Percentiles rank a stretch among this genome's conserved stretches.
phyloP scores from a whole-genome alignment of 2,113 vertebrate species.

The Scortum barcoo region DNA sequence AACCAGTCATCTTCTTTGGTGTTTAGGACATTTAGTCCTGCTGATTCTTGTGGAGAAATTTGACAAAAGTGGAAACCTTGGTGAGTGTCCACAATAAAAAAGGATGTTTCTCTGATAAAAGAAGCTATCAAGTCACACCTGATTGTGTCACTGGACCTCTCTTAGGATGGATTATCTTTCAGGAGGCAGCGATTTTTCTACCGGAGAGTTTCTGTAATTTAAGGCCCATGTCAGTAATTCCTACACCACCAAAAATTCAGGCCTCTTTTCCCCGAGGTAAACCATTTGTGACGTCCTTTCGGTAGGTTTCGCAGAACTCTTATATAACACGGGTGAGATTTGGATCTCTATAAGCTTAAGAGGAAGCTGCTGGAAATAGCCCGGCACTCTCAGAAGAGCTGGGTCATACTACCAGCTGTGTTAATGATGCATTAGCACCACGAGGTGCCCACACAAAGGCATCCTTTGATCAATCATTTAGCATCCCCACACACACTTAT shows the following conservation, averaged over 20 bases:
- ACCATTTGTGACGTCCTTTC: slow-evolving; percentile 30
- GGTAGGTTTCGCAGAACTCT: slow-evolving; percentile 52
- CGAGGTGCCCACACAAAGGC: slow-evolving; percentile 72
- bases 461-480: slow-evolving; percentile 75
- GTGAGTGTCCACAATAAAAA: no score
- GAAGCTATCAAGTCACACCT: not conserved
- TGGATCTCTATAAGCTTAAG: slow-evolving; percentile 68
- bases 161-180: slow-evolving; percentile 30
- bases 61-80: no score
- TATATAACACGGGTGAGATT: slow-evolving; percentile 63
- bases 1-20: no score
- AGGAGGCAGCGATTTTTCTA: not conserved
- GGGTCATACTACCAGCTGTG: slow-evolving; percentile 71
- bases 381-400: slow-evolving; percentile 53
- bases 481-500: slow-evolving; percentile 50
- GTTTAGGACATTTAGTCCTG: no score
- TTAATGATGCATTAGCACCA: slow-evolving; percentile 76
- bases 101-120: no score
- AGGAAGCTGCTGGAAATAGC: slow-evolving; percentile 69
- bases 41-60: no score
- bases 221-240: slow-evolving; percentile 40
- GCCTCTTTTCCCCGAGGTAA: slow-evolving; percentile 33
- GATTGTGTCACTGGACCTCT: not conserved
- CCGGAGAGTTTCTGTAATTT: slow-evolving; percentile 34
- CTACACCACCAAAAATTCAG: not conserved